Evolutionary conservation across 2,113 vertebrate species (phyloP).

Genomic region (Hyaena hyaena): DNA sequence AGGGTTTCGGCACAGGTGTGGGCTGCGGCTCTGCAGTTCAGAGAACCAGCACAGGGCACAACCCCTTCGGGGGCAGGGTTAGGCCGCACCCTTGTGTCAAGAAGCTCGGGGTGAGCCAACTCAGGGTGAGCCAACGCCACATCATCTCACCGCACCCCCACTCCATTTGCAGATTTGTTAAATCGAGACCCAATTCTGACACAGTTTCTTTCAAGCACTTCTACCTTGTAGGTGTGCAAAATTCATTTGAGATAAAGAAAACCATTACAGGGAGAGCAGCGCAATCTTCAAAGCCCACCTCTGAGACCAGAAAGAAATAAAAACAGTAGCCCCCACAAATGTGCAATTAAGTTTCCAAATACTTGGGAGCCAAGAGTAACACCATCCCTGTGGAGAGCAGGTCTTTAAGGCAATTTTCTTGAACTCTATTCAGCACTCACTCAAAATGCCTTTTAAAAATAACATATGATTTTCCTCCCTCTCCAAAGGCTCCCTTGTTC

Average conservation of each 20-base stretch:
- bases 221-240: conserved; percentile 85
- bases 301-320: conserved; percentile 86
- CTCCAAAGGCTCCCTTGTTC: conserved; percentile 55
- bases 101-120: neutral
- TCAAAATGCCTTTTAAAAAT: conserved; percentile 86
- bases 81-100: neutral
- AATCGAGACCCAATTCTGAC: conserved; percentile 82
- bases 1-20: conserved; percentile 18
- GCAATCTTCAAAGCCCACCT: conserved; percentile 88
- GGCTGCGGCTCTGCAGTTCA: neutral
- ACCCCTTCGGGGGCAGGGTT: neutral
- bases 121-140: conserved; percentile 24
- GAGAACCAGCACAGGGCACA: neutral
- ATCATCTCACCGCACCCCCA: conserved; percentile 62
- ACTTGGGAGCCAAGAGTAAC: conserved; percentile 83
- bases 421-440: conserved; percentile 84
- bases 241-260: conserved; percentile 87
- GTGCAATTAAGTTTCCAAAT: conserved; percentile 88
- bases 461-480: conserved; percentile 80
- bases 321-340: conserved; percentile 87
- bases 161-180: conserved; percentile 84
- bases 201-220: conserved; percentile 83
- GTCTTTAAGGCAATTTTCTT: conserved; percentile 88
- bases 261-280: conserved; percentile 81
- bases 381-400: conserved; percentile 82